These are phyloP conservation scores for Pagetopsis macropterus DNA, from an alignment of 2,797 vertebrate genomes.

Conservation along the genomic window DNA sequence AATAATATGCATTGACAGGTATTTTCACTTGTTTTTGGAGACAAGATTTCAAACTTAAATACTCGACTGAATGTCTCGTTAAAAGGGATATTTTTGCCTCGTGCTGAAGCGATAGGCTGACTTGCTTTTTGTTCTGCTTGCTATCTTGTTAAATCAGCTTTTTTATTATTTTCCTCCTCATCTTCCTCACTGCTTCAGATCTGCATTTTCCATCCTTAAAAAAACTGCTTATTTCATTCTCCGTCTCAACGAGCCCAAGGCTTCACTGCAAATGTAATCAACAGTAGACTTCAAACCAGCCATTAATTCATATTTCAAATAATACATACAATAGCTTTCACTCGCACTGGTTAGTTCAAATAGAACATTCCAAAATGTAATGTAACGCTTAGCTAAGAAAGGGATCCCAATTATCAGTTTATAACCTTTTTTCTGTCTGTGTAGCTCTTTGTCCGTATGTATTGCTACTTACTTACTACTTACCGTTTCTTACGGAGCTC, in stretches of 20 bases:
- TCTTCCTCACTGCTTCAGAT: constrained; percentile 45
- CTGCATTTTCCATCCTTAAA: constrained; percentile 43
- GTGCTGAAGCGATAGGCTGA: constrained; percentile 47
- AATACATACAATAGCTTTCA: constrained; percentile 8
- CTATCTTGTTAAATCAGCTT: constrained; percentile 48
- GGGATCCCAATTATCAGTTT: constrained; percentile 25
- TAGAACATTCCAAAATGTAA: background rate
- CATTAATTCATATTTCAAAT: background rate
- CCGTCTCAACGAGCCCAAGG: constrained; percentile 54
- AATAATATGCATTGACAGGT: background rate
- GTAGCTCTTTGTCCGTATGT: constrained; percentile 16
- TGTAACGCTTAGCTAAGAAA: background rate
- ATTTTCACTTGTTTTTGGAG: constrained; percentile 39
- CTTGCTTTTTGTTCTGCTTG: constrained; percentile 60
- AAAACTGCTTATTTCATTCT: constrained; percentile 35
- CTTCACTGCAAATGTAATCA: constrained; percentile 29
- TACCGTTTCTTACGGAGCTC: constrained; percentile 21
- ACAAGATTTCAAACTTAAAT: constrained; percentile 60
- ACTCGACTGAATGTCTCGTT: constrained; percentile 46
- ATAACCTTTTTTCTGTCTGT: constrained; percentile 18
- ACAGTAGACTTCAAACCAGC: background rate
- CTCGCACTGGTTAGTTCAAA: background rate
- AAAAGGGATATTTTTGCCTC: constrained; percentile 47
- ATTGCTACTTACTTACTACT: constrained; percentile 20
- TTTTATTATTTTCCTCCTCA: constrained; percentile 39